Base-by-base conservation (phyloP, 2,888 invertebrate genomes). In the Aspidiotus rigidus region DNA sequence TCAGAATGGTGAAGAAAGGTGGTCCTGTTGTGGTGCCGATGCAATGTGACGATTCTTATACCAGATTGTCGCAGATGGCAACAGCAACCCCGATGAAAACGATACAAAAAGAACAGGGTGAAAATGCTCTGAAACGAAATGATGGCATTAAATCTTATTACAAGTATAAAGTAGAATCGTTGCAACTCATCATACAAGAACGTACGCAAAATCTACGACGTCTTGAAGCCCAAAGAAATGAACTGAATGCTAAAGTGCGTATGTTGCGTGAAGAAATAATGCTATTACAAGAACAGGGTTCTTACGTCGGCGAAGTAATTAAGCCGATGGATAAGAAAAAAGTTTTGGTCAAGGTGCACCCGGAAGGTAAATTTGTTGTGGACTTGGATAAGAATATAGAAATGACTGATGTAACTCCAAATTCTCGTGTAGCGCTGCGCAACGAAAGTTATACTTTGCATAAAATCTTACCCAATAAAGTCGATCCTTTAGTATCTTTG, bases 301-400 rank as follows among this genome's bases (percentile, higher is more conserved):
- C 97, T 16, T 98, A 99, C 80, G 99, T 99, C 3, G 99, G 99
- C 10, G 99, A 99, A 81, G 98, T 99, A 7, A 97, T 98, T 0
- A 98, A 99, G 78, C 96, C 97, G 0, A 99, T 99, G 98, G 99
- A 99, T 79, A 99, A 99, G 79, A 99, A 99, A 81, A 99, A 99
- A 79, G 98, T 99, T 0, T 83, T 99, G 0, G 98, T 99, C 0
- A 99, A 99, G 81, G 97, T 98, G 0, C 98, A 99, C 78, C 98
- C 98, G 0, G 99, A 99, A 80, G 99, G 99, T 72, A 99, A 99
- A 82, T 99, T 98, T 80, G 98, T 99, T 0, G 99, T 99, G 39
- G 99, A 99, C 80, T 83, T 99, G 72, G 99, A 99, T 78, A 98
- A 99, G 78, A 97, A 97, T 77, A 98, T 99, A 74, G 98, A 99